Conservation (phyloP, 2,888 invertebrate genomes). For the Aporophyla lueneburgensis region DNA sequence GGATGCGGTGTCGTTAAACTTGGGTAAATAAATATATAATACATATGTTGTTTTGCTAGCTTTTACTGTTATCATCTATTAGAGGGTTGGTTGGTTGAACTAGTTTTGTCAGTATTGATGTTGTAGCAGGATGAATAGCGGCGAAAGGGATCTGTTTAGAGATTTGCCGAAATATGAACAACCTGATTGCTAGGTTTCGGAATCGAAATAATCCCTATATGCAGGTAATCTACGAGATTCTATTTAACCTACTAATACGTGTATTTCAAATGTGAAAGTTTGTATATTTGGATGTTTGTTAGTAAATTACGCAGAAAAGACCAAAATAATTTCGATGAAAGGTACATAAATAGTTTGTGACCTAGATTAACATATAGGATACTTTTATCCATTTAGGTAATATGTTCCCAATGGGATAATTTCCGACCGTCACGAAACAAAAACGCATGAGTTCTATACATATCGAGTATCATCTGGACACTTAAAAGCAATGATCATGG, state of each 20-base stretch:
- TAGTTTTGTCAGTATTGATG: not conserved
- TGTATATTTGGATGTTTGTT: no score
- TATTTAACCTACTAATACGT: no score
- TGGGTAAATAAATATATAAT: slow-evolving; percentile 32
- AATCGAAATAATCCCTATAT: not conserved
- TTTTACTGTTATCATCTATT: slow-evolving; percentile 16
- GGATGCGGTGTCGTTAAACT: slow-evolving; percentile 41
- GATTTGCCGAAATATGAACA: not conserved
- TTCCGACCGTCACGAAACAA: no score
- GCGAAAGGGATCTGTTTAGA: not conserved
- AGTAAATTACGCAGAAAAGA: no score
- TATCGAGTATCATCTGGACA: not conserved
- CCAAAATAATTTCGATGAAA: no score
- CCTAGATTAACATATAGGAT: no score
- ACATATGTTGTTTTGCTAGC: slow-evolving; percentile 30
- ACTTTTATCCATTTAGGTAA: no score
- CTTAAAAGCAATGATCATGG: not conserved
- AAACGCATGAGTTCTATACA: not conserved
- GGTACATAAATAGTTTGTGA: no score
- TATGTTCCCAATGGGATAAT: no score
- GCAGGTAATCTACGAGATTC: not conserved
- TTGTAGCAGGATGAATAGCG: not conserved
- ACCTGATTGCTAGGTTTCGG: not conserved
- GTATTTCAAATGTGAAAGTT: no score
- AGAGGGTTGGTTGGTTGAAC: not conserved